Conservation (phyloP, 2,888 invertebrate genomes). For the Dichetophora obliterata region DNA sequence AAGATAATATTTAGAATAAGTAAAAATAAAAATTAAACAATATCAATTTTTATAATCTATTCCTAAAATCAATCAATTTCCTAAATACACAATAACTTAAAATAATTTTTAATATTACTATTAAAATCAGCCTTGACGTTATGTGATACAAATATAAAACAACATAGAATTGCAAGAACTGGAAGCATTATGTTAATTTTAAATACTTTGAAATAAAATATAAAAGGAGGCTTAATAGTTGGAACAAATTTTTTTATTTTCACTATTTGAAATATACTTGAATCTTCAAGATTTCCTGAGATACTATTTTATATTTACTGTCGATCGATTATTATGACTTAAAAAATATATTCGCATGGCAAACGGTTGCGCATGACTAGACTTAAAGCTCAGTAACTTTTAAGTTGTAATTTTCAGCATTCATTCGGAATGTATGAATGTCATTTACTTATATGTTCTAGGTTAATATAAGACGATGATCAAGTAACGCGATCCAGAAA, state of each 20-base stretch:
- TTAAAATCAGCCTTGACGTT: conserved; percentile 1
- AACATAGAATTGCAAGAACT: neutral
- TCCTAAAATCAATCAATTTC: no score
- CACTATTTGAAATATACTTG: neutral
- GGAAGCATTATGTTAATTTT: neutral
- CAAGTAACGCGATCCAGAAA: no score
- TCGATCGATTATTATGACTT: neutral
- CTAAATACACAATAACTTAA: neutral
- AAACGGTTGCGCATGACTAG: conserved; percentile 5
- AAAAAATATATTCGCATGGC: neutral
- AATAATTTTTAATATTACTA: neutral
- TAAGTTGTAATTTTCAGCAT: neutral
- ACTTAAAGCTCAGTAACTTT: neutral
- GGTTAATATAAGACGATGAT: no score
- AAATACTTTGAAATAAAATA: no score
- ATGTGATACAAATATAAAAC: neutral
- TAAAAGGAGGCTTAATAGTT: no score
- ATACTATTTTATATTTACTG: conserved; percentile 4
- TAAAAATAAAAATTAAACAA: no score
- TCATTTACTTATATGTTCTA: no score
- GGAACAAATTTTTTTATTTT: neutral
- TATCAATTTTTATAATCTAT: no score
- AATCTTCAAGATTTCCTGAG: neutral
- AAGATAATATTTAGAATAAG: neutral
- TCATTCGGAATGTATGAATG: neutral